These are phyloP conservation scores for Papilio aristodemus DNA, from an alignment of 1,140 invertebrate species.

Conservation along the genomic window DNA sequence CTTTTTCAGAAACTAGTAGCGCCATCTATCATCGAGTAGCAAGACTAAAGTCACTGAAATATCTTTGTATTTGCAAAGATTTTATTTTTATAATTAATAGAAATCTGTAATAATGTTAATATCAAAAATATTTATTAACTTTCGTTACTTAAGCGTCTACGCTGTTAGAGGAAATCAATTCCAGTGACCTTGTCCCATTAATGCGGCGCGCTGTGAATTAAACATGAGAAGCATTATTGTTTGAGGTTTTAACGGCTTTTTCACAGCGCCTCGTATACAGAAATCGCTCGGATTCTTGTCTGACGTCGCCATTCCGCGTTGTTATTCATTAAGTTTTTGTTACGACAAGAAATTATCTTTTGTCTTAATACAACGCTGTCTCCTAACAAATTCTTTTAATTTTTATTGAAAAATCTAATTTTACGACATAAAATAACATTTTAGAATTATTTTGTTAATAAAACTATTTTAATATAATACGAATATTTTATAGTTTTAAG, in stretches of 20 bases:
- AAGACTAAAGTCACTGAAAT: constrained; percentile 42
- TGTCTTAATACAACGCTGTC: constrained; percentile 7
- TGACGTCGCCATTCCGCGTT: constrained; percentile 14
- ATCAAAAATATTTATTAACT: constrained; percentile 39
- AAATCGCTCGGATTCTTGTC: constrained; percentile 16
- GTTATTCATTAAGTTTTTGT: constrained; percentile 23
- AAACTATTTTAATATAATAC: no score
- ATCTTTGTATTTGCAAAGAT: neutral
- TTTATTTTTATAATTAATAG: constrained; percentile 19
- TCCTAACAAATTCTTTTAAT: neutral
- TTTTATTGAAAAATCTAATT: neutral
- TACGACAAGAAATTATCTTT: neutral
- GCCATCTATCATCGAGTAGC: constrained; percentile 69
- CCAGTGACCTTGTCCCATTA: constrained; percentile 74
- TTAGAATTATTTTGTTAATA: no score
- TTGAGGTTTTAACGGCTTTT: constrained; percentile 61
- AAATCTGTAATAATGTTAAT: constrained; percentile 32
- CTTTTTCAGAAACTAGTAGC: constrained; percentile 40
- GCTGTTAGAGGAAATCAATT: constrained; percentile 61
- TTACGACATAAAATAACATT: neutral
- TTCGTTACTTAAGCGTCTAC: constrained; percentile 40
- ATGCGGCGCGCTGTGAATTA: constrained; percentile 67
- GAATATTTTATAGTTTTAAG: no score
- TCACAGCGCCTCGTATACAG: constrained; percentile 43
- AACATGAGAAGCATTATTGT: constrained; percentile 68